A percentile compares a stretch with the other conserved stretches of the same genome.
Conservation (phyloP, 2,888 invertebrate genomes). For the Pristionchus exspectatus region DNA sequence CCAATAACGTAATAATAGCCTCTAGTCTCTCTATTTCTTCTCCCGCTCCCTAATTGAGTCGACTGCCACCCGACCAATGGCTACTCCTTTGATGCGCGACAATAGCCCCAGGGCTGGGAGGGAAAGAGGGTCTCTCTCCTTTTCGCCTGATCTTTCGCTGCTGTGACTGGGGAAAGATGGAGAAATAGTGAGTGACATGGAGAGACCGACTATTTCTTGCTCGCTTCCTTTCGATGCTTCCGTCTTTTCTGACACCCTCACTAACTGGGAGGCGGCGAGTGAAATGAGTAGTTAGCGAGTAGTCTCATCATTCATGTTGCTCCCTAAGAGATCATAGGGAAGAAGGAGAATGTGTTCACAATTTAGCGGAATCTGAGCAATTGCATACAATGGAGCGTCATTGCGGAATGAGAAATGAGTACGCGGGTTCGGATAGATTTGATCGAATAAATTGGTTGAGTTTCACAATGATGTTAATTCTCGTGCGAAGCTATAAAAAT, state of each 20-base stretch:
- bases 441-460: too few species aligned
- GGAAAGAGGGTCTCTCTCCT: not conserved
- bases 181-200: too few species aligned
- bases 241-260: conserved; percentile 8
- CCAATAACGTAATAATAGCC: conserved; percentile 41
- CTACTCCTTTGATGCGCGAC: conserved; percentile 22
- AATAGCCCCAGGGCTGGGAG: not conserved
- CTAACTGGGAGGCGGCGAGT: not conserved
- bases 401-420: not conserved
- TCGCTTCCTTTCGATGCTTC: not conserved
- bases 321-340: not conserved
- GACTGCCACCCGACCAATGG: not conserved
- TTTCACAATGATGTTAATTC: too few species aligned
- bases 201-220: conserved; percentile 13
- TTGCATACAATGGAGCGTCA: not conserved
- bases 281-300: not conserved
- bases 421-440: too few species aligned
- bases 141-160: not conserved
- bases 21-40: not conserved
- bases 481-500: too few species aligned
- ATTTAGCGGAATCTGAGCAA: not conserved
- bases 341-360: too few species aligned
- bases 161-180: not conserved
- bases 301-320: too few species aligned
- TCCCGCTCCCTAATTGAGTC: conserved; percentile 30